phyloP scores from a whole-genome alignment of 2,888 invertebrate genomes.

The Litoditis marina region DNA sequence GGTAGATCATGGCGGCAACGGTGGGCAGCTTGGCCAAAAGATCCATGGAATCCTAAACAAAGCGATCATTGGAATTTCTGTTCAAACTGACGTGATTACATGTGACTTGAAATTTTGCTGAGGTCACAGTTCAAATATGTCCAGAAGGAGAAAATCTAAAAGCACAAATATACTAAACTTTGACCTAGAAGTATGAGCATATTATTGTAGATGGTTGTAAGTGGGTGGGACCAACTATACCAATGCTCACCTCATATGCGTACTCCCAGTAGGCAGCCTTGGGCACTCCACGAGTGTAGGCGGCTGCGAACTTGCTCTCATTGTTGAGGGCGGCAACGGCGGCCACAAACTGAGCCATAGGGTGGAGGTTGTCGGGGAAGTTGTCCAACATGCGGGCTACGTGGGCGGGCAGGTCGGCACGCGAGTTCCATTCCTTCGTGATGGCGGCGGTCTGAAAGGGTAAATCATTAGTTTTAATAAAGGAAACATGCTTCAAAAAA shows the following conservation, averaged over 20 bases:
- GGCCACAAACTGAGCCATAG: slow-evolving; percentile 85
- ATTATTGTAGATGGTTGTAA: too few species aligned
- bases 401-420: slow-evolving; percentile 85
- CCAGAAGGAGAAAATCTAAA: too few species aligned
- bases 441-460: slow-evolving; percentile 66
- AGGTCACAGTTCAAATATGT: too few species aligned
- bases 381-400: slow-evolving; percentile 89
- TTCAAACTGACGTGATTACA: neutral
- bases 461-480: neutral
- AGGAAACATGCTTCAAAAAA: neutral
- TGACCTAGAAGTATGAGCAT: too few species aligned
- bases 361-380: slow-evolving; percentile 83
- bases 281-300: slow-evolving; percentile 79
- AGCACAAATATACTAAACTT: too few species aligned
- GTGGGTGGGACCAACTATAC: too few species aligned
- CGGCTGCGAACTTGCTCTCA: slow-evolving; percentile 86
- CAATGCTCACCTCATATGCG: slow-evolving; percentile 43
- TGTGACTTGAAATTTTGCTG: too few species aligned
- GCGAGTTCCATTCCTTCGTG: slow-evolving; percentile 79
- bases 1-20: slow-evolving; percentile 87
- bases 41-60: slow-evolving; percentile 89
- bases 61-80: slow-evolving; percentile 66
- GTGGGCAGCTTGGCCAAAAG: slow-evolving; percentile 90
- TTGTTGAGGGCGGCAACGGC: slow-evolving; percentile 86
- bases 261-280: slow-evolving; percentile 73